A percentile compares a stretch with the other conserved stretches of the same genome.
Evolutionary conservation across 1,140 invertebrate species (phyloP).

Genomic region (Drosophila mauritiana): DNA sequence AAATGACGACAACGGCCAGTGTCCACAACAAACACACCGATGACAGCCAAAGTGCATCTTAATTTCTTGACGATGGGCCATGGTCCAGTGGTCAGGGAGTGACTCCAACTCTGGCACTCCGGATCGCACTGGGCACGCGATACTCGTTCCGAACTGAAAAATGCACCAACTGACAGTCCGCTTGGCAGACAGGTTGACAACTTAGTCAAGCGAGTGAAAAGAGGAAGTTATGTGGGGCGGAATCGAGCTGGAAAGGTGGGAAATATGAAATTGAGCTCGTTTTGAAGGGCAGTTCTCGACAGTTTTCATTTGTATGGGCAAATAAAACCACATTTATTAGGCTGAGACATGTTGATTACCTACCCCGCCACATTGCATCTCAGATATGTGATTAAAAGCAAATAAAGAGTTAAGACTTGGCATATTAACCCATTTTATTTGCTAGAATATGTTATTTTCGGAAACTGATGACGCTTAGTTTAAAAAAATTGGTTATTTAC

Average conservation of each 20-base stretch:
- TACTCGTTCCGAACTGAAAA: constrained; percentile 59
- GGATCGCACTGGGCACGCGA: constrained; percentile 57
- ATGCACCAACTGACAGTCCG: constrained; percentile 62
- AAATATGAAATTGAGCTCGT: neutral
- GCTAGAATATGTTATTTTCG: no score
- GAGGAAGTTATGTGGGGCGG: neutral
- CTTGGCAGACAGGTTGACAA: constrained; percentile 67
- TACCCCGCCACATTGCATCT: no score
- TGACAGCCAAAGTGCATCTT: constrained; percentile 76
- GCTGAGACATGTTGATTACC: constrained; percentile 1
- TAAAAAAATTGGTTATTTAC: no score
- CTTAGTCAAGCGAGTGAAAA: constrained; percentile 60
- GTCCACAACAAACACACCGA: constrained; percentile 60
- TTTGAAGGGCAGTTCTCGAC: neutral
- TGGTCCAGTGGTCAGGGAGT: constrained; percentile 63
- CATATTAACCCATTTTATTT: no score
- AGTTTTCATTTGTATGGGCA: neutral
- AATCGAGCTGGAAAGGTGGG: neutral
- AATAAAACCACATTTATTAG: neutral
- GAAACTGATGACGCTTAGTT: no score
- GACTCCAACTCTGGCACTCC: constrained; percentile 14
- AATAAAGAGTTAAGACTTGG: neutral
- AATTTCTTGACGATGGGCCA: constrained; percentile 62
- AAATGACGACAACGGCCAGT: constrained; percentile 50
- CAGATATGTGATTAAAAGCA: neutral